Evolutionary conservation across 2,797 vertebrate species (phyloP).

Genomic region (Micropoecilia bifurca): DNA sequence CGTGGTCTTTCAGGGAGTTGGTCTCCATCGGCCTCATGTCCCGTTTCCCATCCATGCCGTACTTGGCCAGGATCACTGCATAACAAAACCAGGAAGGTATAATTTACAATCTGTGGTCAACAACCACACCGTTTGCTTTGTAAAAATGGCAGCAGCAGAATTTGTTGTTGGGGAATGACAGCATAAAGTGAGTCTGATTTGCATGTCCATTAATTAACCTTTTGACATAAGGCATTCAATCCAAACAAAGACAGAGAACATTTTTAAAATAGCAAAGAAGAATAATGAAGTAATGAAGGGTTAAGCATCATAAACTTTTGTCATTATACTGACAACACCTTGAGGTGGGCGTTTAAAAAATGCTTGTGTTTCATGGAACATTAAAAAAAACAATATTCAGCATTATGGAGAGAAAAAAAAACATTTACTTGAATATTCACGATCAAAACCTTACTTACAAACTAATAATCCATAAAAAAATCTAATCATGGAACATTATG

Average conservation of each 20-base stretch:
- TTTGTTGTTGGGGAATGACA: constrained; percentile 5
- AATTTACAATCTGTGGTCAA: not conserved
- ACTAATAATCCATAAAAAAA: not conserved
- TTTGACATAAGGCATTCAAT: constrained; percentile 33
- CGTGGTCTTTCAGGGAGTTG: constrained; percentile 87
- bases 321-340: not conserved
- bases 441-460: not conserved
- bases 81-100: not conserved
- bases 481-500: not conserved
- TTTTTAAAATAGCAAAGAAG: not conserved
- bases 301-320: not conserved
- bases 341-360: not conserved
- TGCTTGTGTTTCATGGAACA: not conserved
- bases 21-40: constrained; percentile 82
- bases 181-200: constrained; percentile 7
- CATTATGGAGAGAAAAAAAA: not conserved
- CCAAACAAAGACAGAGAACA: not conserved
- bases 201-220: constrained; percentile 28
- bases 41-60: constrained; percentile 93
- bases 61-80: constrained; percentile 93
- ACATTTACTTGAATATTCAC: not conserved
- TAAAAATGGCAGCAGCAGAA: constrained; percentile 1
- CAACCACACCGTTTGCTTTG: not conserved
- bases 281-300: constrained; percentile 7
- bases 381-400: not conserved